Evolutionary conservation across 2,113 vertebrate genomes (phyloP).

Genomic region (Phalacrocorax carbo): DNA sequence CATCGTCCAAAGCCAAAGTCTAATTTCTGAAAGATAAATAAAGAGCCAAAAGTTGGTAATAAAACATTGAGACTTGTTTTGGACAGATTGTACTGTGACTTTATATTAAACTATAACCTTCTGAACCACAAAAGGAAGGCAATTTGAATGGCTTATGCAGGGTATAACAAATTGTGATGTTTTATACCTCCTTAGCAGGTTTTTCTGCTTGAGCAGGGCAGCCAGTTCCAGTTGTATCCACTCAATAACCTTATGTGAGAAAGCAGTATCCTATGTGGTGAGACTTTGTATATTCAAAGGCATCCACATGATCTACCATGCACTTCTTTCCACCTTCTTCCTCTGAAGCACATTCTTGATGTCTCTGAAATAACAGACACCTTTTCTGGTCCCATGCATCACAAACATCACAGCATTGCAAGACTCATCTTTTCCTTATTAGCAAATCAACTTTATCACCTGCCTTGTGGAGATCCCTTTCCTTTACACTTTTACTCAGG

Average conservation of each 20-base stretch:
- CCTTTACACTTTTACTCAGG: background rate
- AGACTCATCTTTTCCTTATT: background rate
- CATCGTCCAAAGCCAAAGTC: background rate
- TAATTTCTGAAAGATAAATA: background rate
- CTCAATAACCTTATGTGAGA: background rate
- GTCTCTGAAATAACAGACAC: background rate
- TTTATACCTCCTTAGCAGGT: background rate
- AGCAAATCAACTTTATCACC: background rate
- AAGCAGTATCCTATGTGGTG: background rate
- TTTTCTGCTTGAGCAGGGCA: background rate
- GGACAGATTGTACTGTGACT: background rate
- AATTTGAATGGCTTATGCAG: background rate
- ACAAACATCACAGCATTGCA: background rate
- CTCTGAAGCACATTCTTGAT: background rate
- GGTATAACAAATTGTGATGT: background rate
- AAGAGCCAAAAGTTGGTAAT: background rate
- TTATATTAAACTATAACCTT: background rate
- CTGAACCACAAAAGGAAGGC: background rate
- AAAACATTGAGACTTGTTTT: background rate
- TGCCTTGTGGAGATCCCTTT: background rate
- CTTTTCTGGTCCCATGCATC: background rate
- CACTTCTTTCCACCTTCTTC: background rate
- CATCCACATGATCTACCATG: background rate
- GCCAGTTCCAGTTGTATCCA: background rate
- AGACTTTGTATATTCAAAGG: background rate